A percentile compares a stretch with the other conserved stretches of the same genome.
Conservation (phyloP, 2,888 invertebrate species). For the Tipula unca region DNA sequence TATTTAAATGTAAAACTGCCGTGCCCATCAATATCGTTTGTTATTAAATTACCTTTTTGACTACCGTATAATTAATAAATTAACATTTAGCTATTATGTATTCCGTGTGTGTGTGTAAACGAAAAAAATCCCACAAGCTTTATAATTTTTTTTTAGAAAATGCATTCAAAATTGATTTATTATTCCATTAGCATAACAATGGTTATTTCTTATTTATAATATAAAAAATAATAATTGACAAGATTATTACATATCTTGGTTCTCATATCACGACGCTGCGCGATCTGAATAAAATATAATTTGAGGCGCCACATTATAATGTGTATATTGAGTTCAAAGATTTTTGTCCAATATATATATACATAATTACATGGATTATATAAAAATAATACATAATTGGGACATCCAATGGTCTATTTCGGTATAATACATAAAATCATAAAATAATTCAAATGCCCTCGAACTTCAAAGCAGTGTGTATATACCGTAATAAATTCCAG, state of each 20-base stretch:
- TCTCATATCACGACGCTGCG: not conserved
- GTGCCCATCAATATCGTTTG: not conserved
- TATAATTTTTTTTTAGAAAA: not conserved
- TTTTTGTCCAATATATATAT: not conserved
- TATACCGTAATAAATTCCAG: not conserved
- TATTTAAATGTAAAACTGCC: too few relatives aligned
- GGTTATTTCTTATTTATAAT: not conserved
- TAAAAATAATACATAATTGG: not conserved
- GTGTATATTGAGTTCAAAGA: not conserved
- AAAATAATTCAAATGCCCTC: not conserved
- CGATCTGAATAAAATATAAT: not conserved
- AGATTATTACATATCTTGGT: not conserved
- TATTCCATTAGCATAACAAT: not conserved
- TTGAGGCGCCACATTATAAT: not conserved
- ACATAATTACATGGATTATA: not conserved
- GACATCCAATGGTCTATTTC: not conserved
- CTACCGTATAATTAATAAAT: not conserved
- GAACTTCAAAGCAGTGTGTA: not conserved
- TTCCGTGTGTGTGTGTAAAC: not conserved
- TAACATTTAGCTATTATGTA: not conserved
- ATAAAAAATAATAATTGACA: not conserved
- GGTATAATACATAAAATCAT: too few relatives aligned
- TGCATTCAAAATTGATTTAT: constrained; percentile 1
- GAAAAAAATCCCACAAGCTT: not conserved
- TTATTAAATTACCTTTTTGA: not conserved